These are phyloP conservation scores for Drosophila serrata DNA, from an alignment of 1,140 invertebrate genomes.

Conservation along the genomic window DNA sequence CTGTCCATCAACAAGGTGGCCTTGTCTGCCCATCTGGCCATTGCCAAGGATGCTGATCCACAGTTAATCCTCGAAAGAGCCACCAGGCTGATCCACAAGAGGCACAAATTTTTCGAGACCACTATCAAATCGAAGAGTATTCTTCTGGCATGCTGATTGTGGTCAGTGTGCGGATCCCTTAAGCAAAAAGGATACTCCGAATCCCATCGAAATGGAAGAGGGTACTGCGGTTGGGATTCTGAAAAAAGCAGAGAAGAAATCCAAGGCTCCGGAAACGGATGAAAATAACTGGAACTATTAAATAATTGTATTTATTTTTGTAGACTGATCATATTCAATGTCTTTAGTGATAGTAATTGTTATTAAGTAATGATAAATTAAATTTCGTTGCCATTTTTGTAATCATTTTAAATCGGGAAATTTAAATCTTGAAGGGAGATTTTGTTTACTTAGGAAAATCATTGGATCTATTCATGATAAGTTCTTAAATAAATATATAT, in stretches of 20 bases:
- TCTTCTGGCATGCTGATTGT: conserved; percentile 95
- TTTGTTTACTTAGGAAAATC: too few species aligned
- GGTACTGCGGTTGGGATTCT: neutral
- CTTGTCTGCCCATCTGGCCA: conserved; percentile 95
- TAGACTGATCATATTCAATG: neutral
- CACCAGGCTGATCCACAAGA: conserved; percentile 92
- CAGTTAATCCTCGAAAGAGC: conserved; percentile 93
- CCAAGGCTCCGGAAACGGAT: conserved; percentile 1
- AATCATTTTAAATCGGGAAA: neutral
- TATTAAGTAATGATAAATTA: neutral
- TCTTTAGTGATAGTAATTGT: neutral
- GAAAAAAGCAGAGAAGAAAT: neutral
- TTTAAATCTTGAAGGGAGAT: accelerated
- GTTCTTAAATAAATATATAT: too few species aligned
- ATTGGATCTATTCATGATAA: too few species aligned
- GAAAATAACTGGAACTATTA: neutral
- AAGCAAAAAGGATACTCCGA: neutral
- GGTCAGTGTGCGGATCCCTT: conserved; percentile 88
- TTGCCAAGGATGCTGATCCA: conserved; percentile 91
- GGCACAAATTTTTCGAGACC: conserved; percentile 97
- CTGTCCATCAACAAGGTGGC: conserved; percentile 97
- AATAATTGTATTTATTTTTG: neutral
- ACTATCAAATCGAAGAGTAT: conserved; percentile 99
- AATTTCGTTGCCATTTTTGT: neutral
- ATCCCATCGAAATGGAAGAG: conserved; percentile 15